Base-by-base conservation (phyloP, 2,113 vertebrate genomes). In the Ammodramus savannarum region DNA sequence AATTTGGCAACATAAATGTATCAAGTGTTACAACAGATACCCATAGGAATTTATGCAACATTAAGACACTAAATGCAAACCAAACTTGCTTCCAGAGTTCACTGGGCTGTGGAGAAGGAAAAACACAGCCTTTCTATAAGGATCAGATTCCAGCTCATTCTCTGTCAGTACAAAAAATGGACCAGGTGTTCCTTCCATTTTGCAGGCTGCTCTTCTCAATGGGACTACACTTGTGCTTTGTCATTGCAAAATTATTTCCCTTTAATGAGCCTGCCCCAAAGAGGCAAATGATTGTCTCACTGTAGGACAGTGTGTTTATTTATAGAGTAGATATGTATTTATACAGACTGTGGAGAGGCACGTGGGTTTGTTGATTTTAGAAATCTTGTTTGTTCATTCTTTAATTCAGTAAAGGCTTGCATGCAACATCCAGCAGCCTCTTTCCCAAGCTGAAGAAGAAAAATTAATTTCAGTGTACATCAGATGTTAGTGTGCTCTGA, bases 251-350 rank as follows among this genome's bases (percentile, higher is more conserved):
- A 81, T 93, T 85, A 95, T 94, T 96, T 89, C 63, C 49, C 32
- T 80, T 82, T 96, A 93, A 95, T 93, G 90, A 94, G 69, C 43
- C 38, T 90, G n/a, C 58, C 87, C 54, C 92, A 83, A 93, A 89
- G 68, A 94, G 71, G 78, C 49, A 90, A 83, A 92, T 85, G 23
- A 72, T 44, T 87, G 19, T 89, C 91, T 96, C 2, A 0, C 34
- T 66, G 38, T 59, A 93, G 85, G 90, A 69, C 74, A 43, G n/a
- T 13, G 25, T 87, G 74, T 85, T 75, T 92, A 38, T 96, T 93
- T 91, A n/a, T 80, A 51, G n/a, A 79, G 6, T 66, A 66, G 67
- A 34, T 75, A n/a, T 52, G 19, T 81, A 46, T 92, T 95, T 94
- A 46, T 67, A 39, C 0, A 3, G 44, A 38, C 17, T 63, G 1